A percentile compares a stretch with the other conserved stretches of the same genome.
Conservation (phyloP, 2,113 vertebrate genomes). For the Cyprinodon variegatus region DNA sequence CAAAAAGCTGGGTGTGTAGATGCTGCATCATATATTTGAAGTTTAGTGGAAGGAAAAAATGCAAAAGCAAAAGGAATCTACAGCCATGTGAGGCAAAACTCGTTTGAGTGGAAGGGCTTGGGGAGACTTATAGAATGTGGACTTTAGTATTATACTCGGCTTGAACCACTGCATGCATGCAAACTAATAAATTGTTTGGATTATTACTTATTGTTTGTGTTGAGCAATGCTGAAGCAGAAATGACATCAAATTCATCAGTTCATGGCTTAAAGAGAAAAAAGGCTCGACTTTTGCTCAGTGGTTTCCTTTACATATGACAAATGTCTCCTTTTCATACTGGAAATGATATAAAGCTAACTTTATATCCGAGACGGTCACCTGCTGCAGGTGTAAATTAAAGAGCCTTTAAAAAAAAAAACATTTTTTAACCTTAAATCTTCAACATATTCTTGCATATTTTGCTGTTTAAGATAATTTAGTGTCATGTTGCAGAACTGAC, state of each 20-base stretch:
- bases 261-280: not conserved
- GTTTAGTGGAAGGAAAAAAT: not conserved
- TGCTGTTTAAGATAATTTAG: not conserved
- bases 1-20: not conserved
- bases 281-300: not conserved
- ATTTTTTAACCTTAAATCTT: not conserved
- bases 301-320: not conserved
- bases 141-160: too few relatives aligned
- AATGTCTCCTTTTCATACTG: not conserved
- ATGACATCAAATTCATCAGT: too few relatives aligned
- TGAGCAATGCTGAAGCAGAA: too few relatives aligned
- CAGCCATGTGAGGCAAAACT: not conserved
- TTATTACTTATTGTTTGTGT: too few relatives aligned
- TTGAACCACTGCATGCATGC: too few relatives aligned
- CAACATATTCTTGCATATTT: not conserved
- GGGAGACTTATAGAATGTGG: not conserved
- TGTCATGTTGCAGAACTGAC: constrained; percentile 19
- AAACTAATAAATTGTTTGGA: too few relatives aligned
- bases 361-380: not conserved
- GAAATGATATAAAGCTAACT: not conserved
- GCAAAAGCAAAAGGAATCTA: not conserved
- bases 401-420: not conserved
- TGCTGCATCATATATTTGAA: not conserved
- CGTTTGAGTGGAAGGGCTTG: not conserved
- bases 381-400: not conserved